Base-by-base conservation (phyloP, 1,140 invertebrate genomes). In the Lordiphosa clarofinis region DNA sequence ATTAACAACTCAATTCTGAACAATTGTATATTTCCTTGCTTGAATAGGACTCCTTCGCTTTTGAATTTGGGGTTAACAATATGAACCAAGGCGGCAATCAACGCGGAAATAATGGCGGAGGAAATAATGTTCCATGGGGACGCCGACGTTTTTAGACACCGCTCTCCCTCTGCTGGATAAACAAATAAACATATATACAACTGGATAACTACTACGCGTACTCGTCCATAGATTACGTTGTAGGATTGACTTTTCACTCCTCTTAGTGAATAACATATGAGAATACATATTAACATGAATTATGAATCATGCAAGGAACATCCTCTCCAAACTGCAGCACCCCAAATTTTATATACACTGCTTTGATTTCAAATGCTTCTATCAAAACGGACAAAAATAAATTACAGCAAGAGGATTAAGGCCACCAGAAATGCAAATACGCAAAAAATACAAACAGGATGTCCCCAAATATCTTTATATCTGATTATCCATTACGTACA, bases 61-160 rank as follows among this genome's bases (percentile, higher is more conserved):
- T 88, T 87, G 87, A 88, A 70, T 88, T 88, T 81, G 86, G 86
- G 70, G 81, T 69, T 61, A 87, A 86, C 71, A 86, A 87, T 78
- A 86, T 84, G 69, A 87, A 87, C 72, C 82, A 81, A 81, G 81
- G 81, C 60, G 61, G 60, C 52, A 84, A 88, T 76, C 86, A 88
- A 64, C 86, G 86, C 50, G 86, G 84, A 79, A 81, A 74, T 75
- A 88, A 88, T 59, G 81, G 64, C 56, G 76, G 73, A 57, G 67
- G 63, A 61, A 87, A 82, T 73, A 87, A 87, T 65, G 87, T 72
- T 68, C 86, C 87, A 84, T 88, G 87, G 87, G 87, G 87, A 73
- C 73, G 87, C 36, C 74, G 87, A 63, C 87, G 86, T 74, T 88
- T 88, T 76, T 82, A 82, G 54, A 82, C 50, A 59, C 72, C 50